phyloP scores from a whole-genome alignment of 2,113 vertebrate genomes.

The Dryoscopus gambensis region DNA sequence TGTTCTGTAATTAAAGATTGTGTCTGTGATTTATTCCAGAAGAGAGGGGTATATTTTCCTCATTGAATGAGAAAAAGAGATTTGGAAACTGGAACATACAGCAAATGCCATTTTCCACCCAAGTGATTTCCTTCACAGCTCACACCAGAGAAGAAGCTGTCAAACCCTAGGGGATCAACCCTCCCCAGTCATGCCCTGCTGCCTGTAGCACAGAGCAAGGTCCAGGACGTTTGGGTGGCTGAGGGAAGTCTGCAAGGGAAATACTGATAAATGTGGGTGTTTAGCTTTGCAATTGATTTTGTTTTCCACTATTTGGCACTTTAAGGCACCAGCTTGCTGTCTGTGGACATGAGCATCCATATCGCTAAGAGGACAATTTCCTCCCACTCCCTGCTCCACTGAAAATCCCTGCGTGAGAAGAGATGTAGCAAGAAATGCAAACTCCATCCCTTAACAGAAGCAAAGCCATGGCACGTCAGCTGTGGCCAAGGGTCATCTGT shows the following conservation, averaged over 20 bases:
- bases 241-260: background rate
- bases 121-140: background rate
- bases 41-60: background rate
- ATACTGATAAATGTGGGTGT: background rate
- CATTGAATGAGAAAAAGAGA: background rate
- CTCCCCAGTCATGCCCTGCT: background rate
- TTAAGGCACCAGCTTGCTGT: background rate
- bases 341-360: background rate
- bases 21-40: background rate
- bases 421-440: background rate
- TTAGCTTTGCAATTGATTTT: background rate
- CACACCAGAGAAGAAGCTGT: background rate
- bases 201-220: background rate
- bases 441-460: background rate
- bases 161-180: background rate
- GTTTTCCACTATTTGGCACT: background rate
- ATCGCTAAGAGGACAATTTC: background rate
- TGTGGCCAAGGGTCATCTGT: fast-evolving
- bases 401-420: background rate
- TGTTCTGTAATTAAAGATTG: background rate
- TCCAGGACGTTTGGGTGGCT: background rate
- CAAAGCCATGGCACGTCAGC: background rate
- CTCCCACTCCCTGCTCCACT: background rate
- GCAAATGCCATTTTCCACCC: background rate
- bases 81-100: background rate